Evolutionary conservation across 2,888 invertebrate species (phyloP).

Genomic region (Phalangium opilio): DNA sequence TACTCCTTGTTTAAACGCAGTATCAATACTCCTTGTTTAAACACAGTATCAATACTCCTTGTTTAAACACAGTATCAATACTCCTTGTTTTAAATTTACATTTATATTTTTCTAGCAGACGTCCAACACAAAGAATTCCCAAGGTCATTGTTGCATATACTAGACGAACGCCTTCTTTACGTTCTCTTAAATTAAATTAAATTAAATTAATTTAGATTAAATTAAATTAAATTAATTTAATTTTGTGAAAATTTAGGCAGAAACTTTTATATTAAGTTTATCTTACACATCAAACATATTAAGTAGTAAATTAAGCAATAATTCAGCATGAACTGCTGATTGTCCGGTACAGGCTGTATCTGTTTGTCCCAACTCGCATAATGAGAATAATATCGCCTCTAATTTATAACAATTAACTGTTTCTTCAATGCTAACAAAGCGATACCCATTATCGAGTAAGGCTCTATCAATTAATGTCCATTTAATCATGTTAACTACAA

Average conservation of each 20-base stretch:
- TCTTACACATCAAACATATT: constrained; percentile 51
- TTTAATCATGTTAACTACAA: constrained; percentile 11
- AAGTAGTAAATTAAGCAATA: constrained; percentile 47
- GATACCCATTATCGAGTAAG: constrained; percentile 7
- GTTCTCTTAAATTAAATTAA: constrained; percentile 36
- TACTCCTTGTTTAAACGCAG: too few species aligned
- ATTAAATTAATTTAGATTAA: too few species aligned
- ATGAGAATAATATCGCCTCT: too few species aligned
- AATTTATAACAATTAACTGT: background rate
- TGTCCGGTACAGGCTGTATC: background rate
- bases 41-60: too few species aligned
- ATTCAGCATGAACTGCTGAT: constrained; percentile 39
- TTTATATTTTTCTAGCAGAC: constrained; percentile 45
- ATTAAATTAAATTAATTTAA: too few species aligned
- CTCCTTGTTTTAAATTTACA: constrained; percentile 29
- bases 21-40: too few species aligned
- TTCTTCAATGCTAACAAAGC: constrained; percentile 5
- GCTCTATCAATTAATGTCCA: constrained; percentile 3
- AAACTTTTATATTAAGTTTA: constrained; percentile 4
- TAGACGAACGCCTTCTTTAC: constrained; percentile 46
- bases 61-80: too few species aligned
- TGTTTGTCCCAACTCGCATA: background rate
- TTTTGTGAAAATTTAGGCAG: background rate
- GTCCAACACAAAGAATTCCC: constrained; percentile 45
- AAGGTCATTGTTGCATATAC: constrained; percentile 51